A percentile compares a stretch with the other conserved stretches of the same genome.
These are phyloP conservation scores for Dasyprocta punctata DNA, from an alignment of 2,113 vertebrate genomes.

Conservation along the genomic window DNA sequence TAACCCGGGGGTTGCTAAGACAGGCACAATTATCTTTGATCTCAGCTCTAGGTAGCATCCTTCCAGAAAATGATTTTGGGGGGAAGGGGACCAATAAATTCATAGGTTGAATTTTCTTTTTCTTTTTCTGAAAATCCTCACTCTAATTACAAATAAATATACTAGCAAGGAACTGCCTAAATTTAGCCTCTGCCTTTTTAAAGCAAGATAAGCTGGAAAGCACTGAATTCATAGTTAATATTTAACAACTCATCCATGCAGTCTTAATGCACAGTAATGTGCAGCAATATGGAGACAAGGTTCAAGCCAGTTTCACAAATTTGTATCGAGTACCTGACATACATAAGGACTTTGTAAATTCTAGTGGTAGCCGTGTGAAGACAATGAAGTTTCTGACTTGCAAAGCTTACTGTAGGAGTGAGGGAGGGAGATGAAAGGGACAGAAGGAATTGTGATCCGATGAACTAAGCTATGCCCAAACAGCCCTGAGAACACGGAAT, in stretches of 20 bases:
- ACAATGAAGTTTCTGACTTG: background rate
- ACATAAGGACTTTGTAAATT: background rate
- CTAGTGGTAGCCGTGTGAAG: background rate
- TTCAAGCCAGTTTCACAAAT: background rate
- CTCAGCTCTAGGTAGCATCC: conserved; percentile 61
- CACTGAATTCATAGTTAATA: background rate
- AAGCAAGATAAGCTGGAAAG: background rate
- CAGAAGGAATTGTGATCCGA: background rate
- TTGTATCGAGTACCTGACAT: background rate
- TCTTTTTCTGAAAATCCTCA: conserved; percentile 52
- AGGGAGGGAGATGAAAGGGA: background rate
- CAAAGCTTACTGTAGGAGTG: background rate
- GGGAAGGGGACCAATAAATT: background rate
- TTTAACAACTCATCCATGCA: background rate
- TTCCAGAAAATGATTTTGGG: conserved; percentile 61
- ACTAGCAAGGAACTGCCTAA: conserved; percentile 18
- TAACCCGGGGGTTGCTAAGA: conserved; percentile 72
- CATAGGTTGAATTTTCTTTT: conserved; percentile 48
- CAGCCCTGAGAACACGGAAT: background rate
- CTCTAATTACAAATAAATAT: conserved; percentile 65
- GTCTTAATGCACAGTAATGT: background rate
- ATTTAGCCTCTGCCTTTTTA: conserved; percentile 53
- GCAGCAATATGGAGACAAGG: background rate
- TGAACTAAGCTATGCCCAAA: background rate
- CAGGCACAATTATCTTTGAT: conserved; percentile 75